phyloP scores from a whole-genome alignment of 2,888 invertebrate species.

The Erebia aethiops region DNA sequence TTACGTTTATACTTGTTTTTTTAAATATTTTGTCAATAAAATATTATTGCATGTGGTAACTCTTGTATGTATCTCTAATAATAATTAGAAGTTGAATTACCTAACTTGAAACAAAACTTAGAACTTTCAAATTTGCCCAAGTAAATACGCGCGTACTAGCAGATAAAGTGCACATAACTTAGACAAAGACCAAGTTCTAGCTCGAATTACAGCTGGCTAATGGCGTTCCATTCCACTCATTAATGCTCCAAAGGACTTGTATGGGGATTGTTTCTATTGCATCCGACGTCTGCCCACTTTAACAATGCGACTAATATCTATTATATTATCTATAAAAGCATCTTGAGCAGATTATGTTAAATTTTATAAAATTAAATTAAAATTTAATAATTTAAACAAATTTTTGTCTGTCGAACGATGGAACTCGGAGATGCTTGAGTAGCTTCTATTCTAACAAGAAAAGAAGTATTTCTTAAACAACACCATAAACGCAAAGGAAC shows the following conservation, averaged over 20 bases:
- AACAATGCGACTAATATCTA: slow-evolving; percentile 29
- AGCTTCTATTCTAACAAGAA: too few relatives aligned
- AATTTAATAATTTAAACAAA: neutral
- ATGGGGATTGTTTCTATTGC: slow-evolving; percentile 40
- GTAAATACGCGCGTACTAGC: slow-evolving; percentile 33
- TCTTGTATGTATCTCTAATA: neutral
- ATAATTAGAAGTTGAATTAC: neutral
- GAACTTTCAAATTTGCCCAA: slow-evolving; percentile 24
- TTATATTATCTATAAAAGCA: slow-evolving; percentile 15
- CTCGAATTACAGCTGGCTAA: slow-evolving; percentile 42
- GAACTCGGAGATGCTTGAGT: too few relatives aligned
- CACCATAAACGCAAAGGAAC: too few relatives aligned
- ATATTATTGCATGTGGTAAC: neutral
- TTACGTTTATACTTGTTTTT: too few relatives aligned
- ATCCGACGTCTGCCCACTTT: slow-evolving; percentile 36
- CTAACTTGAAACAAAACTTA: neutral
- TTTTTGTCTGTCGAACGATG: too few relatives aligned
- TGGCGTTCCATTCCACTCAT: slow-evolving; percentile 43
- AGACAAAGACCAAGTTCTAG: slow-evolving; percentile 42
- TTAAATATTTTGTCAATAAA: too few relatives aligned
- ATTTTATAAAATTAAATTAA: slow-evolving; percentile 7
- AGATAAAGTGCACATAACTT: slow-evolving; percentile 41
- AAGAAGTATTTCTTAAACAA: too few relatives aligned
- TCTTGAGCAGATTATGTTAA: slow-evolving; percentile 19
- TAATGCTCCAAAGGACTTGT: slow-evolving; percentile 42